phyloP scores from a whole-genome alignment of 1,140 invertebrate species.

The Berghia stephanieae region DNA sequence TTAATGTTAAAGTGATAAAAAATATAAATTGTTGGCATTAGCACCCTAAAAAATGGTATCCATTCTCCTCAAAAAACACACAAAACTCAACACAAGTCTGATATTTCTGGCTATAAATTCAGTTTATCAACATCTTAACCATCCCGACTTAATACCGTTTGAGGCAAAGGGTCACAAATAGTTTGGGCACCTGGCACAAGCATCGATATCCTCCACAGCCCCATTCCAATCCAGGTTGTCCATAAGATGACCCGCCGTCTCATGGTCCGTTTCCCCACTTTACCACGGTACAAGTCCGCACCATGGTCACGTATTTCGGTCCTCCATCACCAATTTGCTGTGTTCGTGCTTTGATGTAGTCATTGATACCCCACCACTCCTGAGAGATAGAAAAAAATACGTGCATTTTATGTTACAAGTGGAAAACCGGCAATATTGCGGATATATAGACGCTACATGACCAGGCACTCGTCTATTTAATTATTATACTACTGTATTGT shows the following conservation, averaged over 20 bases:
- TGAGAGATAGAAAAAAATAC: conserved; percentile 19
- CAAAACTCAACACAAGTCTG: too few relatives aligned
- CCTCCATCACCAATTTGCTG: conserved; percentile 41
- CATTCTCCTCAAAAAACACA: too few relatives aligned
- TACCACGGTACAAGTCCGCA: conserved; percentile 61
- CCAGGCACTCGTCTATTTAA: too few relatives aligned
- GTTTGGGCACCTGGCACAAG: conserved; percentile 48
- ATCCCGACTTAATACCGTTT: too few relatives aligned
- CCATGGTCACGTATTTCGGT: conserved; percentile 51
- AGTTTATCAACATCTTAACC: too few relatives aligned
- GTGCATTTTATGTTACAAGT: neutral
- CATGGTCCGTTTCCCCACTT: conserved; percentile 54
- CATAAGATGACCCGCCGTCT: conserved; percentile 58
- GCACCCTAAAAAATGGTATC: too few relatives aligned
- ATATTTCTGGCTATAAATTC: too few relatives aligned
- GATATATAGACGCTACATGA: too few relatives aligned
- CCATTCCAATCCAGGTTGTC: conserved; percentile 58
- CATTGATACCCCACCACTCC: conserved; percentile 64
- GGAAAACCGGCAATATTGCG: too few relatives aligned
- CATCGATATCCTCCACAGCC: conserved; percentile 58
- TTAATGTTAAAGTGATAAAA: too few relatives aligned
- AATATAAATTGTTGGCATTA: too few relatives aligned
- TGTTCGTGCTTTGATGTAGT: conserved; percentile 56
- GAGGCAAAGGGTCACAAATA: too few relatives aligned
- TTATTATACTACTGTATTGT: neutral